Base-by-base conservation (phyloP, 2,797 vertebrate genomes). In the Eutrigla gurnardus region DNA sequence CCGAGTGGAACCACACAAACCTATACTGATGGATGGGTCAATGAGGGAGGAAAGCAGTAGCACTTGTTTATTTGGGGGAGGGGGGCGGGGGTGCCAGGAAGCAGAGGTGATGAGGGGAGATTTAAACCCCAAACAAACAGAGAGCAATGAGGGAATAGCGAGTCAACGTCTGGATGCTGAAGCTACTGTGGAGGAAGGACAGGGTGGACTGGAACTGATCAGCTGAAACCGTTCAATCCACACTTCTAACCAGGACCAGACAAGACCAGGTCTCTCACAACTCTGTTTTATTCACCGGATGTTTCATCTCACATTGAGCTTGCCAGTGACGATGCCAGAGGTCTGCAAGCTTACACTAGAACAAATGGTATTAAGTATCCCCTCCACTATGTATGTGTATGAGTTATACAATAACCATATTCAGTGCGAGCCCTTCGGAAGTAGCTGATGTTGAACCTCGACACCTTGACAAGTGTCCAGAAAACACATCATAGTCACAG, bases 31-130 rank as follows among this genome's bases (percentile, higher is more conserved):
- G 65, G 42, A 70, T 43, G 64, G 60, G 74, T 69, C 73, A 50
- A 42, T 43, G 74, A 65, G 73, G 73, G 73, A 47, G 77, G 61
- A 57, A 75, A 80, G 79, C 77, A 76, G 83, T 77, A 83, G 78
- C 72, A 40, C 78, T 84, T 93, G 93, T 93, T 94, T 93, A 78
- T 88, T 82, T 86, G 72, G 40, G 57, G 57, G 68, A 45, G 70
- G 77, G 65, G 69, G 75, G 35, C 40, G 49, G 45, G 75, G 74
- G 67, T 32, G 74, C 84, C 85, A 93, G 91, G 92, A 93, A 92
- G 85, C 84, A 76, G 75, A 91, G 89, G 90, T 89, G 91, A 86
- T 81, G 73, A 81, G 72, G 52, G 47, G 75, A 71, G 69, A 70
- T 60, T 64, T 63, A 52, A 78, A 84, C 47, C 70, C 75, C 79